phyloP scores from a whole-genome alignment of 2,113 vertebrate species.

The Callospermophilus lateralis region DNA sequence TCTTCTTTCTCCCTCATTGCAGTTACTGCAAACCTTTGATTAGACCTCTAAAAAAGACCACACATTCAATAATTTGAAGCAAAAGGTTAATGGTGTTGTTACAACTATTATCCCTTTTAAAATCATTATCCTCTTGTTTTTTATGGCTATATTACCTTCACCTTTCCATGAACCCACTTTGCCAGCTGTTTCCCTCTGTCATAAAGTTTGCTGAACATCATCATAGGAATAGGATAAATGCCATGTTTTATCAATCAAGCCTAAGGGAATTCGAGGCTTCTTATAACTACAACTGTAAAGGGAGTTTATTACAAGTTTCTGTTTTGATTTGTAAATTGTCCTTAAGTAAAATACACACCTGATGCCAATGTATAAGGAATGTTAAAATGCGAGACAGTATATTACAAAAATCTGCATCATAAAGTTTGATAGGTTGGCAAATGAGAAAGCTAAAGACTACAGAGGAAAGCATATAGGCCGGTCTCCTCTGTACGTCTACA shows the following conservation, averaged over 20 bases:
- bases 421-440: slow-evolving; percentile 74
- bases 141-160: slow-evolving; percentile 98
- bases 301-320: slow-evolving; percentile 92
- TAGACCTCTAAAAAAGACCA: slow-evolving; percentile 88
- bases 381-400: slow-evolving; percentile 46
- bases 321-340: slow-evolving; percentile 89
- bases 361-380: slow-evolving; percentile 83
- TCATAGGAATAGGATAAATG: slow-evolving; percentile 94
- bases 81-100: slow-evolving; percentile 96
- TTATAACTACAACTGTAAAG: slow-evolving; percentile 87
- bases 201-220: slow-evolving; percentile 97
- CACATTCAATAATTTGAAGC: slow-evolving; percentile 90
- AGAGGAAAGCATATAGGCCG: neutral
- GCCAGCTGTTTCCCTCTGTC: slow-evolving; percentile 94
- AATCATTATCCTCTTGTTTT: slow-evolving; percentile 96
- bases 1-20: slow-evolving; percentile 75
- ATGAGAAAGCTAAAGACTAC: slow-evolving; percentile 61
- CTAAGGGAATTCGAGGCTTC: slow-evolving; percentile 93
- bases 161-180: slow-evolving; percentile 98
- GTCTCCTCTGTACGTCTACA: neutral
- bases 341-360: slow-evolving; percentile 88
- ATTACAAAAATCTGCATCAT: slow-evolving; percentile 63
- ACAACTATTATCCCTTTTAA: slow-evolving; percentile 96
- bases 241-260: slow-evolving; percentile 96
- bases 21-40: slow-evolving; percentile 87